Evolutionary conservation across 2,888 invertebrate genomes (phyloP).

Genomic region (Melieria picta): DNA sequence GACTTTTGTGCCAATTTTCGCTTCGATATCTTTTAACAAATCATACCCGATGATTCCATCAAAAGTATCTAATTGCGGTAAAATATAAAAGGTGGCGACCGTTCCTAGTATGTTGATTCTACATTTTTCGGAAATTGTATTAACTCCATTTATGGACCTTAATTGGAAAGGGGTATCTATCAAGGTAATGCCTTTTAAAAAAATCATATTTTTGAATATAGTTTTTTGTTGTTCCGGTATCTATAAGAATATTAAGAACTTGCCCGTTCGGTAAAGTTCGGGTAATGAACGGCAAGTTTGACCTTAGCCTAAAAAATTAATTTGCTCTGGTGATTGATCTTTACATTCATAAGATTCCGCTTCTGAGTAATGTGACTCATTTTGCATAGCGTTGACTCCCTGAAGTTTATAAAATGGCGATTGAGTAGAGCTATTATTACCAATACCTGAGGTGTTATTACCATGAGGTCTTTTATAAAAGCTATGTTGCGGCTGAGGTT

Average conservation of each 20-base stretch:
- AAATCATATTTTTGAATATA: background rate
- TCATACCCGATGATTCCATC: conserved; percentile 16
- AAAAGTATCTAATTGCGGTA: conserved; percentile 15
- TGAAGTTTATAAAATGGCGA: conserved; percentile 1
- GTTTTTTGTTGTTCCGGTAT: conserved; percentile 22
- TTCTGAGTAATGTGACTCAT: conserved; percentile 19
- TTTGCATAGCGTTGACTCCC: conserved; percentile 16
- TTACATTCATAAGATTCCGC: conserved; percentile 8
- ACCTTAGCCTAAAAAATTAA: no score
- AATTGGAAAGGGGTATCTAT: background rate
- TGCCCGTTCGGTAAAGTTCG: conserved; percentile 24
- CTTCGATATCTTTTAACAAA: conserved; percentile 14
- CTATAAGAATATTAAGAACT: conserved; percentile 22
- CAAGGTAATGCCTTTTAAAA: no score
- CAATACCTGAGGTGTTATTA: conserved; percentile 7
- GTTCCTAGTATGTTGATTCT: conserved; percentile 12
- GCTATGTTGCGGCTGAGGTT: no score
- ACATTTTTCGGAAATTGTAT: conserved; percentile 4
- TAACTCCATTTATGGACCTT: conserved; percentile 6
- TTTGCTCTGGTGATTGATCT: conserved; percentile 5
- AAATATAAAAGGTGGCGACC: conserved; percentile 13
- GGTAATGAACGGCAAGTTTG: background rate
- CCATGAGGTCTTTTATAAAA: background rate
- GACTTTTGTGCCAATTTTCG: conserved; percentile 14
- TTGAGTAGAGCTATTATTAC: conserved; percentile 15